Evolutionary conservation across 2,113 vertebrate species (phyloP).

Genomic region (Jaculus jaculus): DNA sequence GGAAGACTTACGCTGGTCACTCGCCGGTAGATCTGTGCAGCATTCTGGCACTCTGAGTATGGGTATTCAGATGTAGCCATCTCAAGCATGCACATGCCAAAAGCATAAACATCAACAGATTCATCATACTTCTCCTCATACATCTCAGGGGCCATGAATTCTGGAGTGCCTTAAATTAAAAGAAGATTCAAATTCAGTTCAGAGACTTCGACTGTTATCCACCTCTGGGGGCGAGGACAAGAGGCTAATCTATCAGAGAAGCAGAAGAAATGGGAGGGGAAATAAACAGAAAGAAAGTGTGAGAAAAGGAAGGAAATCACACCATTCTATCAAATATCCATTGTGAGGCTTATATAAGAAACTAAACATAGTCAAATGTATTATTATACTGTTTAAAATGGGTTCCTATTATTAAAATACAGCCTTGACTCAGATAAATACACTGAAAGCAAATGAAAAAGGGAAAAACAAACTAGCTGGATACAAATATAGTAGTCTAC

Average conservation of each 20-base stretch:
- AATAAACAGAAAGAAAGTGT: conserved; percentile 83
- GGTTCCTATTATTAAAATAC: conserved; percentile 27
- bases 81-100: conserved; percentile 99
- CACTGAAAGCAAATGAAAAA: conserved; percentile 72
- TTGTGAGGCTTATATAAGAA: conserved; percentile 89
- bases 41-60: conserved; percentile 99
- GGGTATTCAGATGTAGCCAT: conserved; percentile 99
- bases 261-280: conserved; percentile 71
- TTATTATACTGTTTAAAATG: conserved; percentile 44
- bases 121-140: conserved; percentile 99
- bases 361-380: conserved; percentile 17
- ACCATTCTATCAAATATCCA: conserved; percentile 88
- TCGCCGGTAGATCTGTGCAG: conserved; percentile 98
- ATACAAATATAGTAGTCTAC: conserved; percentile 77
- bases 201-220: conserved; percentile 88
- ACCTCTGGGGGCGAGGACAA: conserved; percentile 85
- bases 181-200: conserved; percentile 94
- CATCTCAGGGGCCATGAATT: conserved; percentile 99
- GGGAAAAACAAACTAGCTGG: conserved; percentile 82
- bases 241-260: conserved; percentile 82
- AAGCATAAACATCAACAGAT: conserved; percentile 98
- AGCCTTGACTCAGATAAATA: conserved; percentile 29
- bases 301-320: conserved; percentile 87
- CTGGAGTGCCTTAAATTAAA: conserved; percentile 97
- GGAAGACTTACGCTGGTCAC: conserved; percentile 97